These are phyloP conservation scores for Tridacna gigas DNA, from an alignment of 2,888 invertebrate genomes.

Conservation along the genomic window DNA sequence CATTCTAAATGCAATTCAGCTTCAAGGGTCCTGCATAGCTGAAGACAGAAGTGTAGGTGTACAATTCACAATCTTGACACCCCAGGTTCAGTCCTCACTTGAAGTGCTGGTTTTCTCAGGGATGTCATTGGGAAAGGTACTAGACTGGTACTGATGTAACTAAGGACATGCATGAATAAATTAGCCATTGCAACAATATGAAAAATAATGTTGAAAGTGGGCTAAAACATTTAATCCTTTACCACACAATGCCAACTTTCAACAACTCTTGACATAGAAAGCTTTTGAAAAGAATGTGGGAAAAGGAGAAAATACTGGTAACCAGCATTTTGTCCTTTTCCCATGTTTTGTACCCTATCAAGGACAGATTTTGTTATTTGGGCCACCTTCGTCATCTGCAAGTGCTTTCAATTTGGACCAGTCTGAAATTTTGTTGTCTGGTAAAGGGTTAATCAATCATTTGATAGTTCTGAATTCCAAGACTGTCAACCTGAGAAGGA, in stretches of 20 bases:
- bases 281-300: neutral
- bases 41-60: no score
- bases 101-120: no score
- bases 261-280: neutral
- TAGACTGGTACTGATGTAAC: no score
- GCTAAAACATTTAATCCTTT: neutral
- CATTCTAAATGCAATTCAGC: neutral
- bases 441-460: neutral
- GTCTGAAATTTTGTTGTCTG: neutral
- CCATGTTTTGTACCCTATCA: no score
- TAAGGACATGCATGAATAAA: neutral
- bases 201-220: neutral
- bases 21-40: neutral
- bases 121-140: no score
- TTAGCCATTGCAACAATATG: neutral
- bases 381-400: no score
- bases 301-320: slow-evolving; percentile 13
- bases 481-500: neutral
- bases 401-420: neutral
- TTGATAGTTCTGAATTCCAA: no score
- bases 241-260: neutral
- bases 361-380: no score
- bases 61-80: no score
- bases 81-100: no score
- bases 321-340: slow-evolving; percentile 17